Evolutionary conservation across 2,797 vertebrate genomes (phyloP).

Genomic region (Gephyroberyx darwinii): DNA sequence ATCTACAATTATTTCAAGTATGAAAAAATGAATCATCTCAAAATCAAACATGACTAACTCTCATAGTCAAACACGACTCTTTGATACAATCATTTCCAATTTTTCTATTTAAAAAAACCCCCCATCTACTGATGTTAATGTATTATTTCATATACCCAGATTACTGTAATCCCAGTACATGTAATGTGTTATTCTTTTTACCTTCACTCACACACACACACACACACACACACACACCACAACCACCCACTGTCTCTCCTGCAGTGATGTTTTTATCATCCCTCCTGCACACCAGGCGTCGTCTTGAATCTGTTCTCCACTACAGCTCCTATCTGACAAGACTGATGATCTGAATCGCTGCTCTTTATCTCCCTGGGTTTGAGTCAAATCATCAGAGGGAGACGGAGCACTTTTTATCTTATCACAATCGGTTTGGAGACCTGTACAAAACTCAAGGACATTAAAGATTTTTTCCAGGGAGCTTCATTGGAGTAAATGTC

Average conservation of each 20-base stretch:
- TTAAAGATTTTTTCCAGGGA: conserved; percentile 23
- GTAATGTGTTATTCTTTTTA: conserved; percentile 48
- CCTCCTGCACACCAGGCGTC: conserved; percentile 62
- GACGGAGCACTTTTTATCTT: conserved; percentile 49
- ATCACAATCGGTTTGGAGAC: conserved; percentile 40
- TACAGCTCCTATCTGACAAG: conserved; percentile 58
- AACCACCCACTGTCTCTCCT: conserved; percentile 51
- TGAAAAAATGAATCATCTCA: conserved; percentile 14
- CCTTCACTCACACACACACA: conserved; percentile 16
- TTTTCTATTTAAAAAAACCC: neutral
- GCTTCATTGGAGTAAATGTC: conserved; percentile 31
- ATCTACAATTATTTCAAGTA: conserved; percentile 10
- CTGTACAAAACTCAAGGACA: conserved; percentile 48
- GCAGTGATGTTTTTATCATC: conserved; percentile 69
- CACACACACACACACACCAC: conserved; percentile 21
- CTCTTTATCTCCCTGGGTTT: conserved; percentile 63
- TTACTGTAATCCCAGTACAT: conserved; percentile 52
- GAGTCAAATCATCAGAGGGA: conserved; percentile 45
- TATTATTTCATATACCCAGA: conserved; percentile 52
- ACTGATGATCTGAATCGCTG: conserved; percentile 57
- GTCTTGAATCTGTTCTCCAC: conserved; percentile 59
- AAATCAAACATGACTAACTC: conserved; percentile 25
- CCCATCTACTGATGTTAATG: conserved; percentile 6
- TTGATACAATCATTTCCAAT: conserved; percentile 41
- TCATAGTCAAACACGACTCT: conserved; percentile 39